These are phyloP conservation scores for Acanthis flammea DNA, from an alignment of 2,797 vertebrate species.

Conservation along the genomic window DNA sequence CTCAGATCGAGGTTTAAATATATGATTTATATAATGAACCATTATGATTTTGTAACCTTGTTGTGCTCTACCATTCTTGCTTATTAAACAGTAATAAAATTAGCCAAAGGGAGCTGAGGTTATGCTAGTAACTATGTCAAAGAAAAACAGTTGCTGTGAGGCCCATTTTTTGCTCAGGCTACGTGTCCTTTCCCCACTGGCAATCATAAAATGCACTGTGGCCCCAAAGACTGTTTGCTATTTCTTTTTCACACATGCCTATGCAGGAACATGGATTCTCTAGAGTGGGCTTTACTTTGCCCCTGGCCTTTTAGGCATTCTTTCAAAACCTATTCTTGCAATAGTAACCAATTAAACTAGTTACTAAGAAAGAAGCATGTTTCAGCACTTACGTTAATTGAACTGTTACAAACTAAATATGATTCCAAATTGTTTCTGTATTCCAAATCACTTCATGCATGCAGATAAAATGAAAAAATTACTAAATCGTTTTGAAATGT, in stretches of 20 bases:
- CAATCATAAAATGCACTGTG: neutral
- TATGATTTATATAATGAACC: neutral
- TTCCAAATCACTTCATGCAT: conserved; percentile 72
- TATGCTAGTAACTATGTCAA: conserved; percentile 12
- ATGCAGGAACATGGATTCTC: conserved; percentile 42
- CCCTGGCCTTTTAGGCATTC: conserved; percentile 58
- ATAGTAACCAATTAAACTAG: conserved; percentile 76
- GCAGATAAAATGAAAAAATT: conserved; percentile 74
- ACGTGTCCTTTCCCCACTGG: neutral
- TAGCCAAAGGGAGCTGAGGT: conserved; percentile 5
- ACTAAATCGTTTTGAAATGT: conserved; percentile 72
- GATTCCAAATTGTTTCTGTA: conserved; percentile 75
- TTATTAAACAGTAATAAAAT: conserved; percentile 60
- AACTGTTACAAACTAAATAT: conserved; percentile 80
- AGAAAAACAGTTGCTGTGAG: neutral
- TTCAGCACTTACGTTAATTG: conserved; percentile 78
- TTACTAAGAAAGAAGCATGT: conserved; percentile 74
- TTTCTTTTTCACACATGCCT: conserved; percentile 37
- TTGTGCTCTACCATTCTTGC: neutral
- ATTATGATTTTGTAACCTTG: conserved; percentile 42
- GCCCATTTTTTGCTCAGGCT: neutral
- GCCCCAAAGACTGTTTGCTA: neutral
- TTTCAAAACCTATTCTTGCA: conserved; percentile 68
- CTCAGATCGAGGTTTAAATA: conserved; percentile 12
- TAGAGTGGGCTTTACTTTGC: conserved; percentile 25